Percentiles rank a stretch among this genome's conserved stretches.
Evolutionary conservation across 2,797 vertebrate species (phyloP).

Genomic region (Neopelma chrysocephalum): DNA sequence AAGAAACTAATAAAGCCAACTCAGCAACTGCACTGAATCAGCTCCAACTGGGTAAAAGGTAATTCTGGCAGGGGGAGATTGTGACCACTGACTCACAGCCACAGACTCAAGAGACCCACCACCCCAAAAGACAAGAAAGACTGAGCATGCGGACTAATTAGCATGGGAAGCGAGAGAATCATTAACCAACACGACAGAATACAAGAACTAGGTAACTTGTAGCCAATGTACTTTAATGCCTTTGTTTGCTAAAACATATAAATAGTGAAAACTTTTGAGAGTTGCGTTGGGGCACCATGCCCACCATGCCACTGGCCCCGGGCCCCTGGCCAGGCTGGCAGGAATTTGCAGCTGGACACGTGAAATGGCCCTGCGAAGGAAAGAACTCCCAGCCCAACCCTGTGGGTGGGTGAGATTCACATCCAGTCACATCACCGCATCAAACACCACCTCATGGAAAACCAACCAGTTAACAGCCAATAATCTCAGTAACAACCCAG

Average conservation of each 20-base stretch:
- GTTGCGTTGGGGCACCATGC: rapidly evolving
- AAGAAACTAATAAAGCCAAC: background rate
- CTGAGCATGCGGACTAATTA: background rate
- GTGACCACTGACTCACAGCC: background rate
- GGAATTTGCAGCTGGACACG: rapidly evolving
- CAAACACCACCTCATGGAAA: rapidly evolving
- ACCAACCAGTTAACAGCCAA: rapidly evolving
- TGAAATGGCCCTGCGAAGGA: background rate
- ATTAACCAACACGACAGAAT: background rate
- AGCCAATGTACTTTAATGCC: background rate
- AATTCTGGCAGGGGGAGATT: background rate
- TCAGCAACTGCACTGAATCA: background rate
- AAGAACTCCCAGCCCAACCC: background rate
- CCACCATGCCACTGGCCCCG: slow-evolving; percentile 67
- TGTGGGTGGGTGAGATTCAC: background rate
- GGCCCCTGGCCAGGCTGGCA: background rate
- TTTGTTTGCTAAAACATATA: background rate
- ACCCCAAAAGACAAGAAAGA: background rate
- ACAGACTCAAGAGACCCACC: background rate
- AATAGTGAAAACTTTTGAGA: background rate
- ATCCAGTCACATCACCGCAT: background rate
- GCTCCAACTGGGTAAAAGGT: background rate
- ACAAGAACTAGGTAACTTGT: background rate
- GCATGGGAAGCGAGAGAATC: background rate
- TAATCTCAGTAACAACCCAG: too few relatives aligned